These are phyloP conservation scores for Anas flavirostris DNA, from an alignment of 2,797 vertebrate species.

Conservation along the genomic window DNA sequence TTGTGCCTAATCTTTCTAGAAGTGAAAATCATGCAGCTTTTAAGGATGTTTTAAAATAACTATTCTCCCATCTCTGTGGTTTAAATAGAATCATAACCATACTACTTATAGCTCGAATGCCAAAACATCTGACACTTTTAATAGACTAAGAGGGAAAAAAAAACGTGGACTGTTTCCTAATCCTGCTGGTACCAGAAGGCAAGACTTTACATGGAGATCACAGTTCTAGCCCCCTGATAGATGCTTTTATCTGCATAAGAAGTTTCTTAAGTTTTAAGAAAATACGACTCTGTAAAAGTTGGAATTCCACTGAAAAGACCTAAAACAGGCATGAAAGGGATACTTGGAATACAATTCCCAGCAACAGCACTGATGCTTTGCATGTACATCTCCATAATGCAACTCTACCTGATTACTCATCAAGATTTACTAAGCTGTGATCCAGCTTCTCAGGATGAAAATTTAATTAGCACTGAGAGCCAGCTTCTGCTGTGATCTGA, in stretches of 20 bases:
- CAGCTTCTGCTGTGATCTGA: not conserved
- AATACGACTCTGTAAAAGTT: not conserved
- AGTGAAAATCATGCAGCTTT: conserved; percentile 44
- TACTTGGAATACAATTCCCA: not conserved
- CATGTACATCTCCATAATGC: not conserved
- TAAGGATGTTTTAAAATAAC: conserved; percentile 61
- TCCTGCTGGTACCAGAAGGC: not conserved
- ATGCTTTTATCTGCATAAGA: not conserved
- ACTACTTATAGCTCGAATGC: conserved; percentile 59
- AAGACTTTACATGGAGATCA: not conserved
- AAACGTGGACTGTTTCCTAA: conserved; percentile 2
- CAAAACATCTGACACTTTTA: conserved; percentile 61
- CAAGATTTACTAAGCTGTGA: not conserved
- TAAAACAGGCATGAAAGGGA: not conserved
- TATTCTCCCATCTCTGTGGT: conserved; percentile 32
- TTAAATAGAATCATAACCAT: conserved; percentile 59
- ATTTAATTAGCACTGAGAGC: not conserved
- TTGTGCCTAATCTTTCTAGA: not conserved
- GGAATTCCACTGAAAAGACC: not conserved
- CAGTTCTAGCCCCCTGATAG: not conserved
- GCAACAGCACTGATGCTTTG: not conserved
- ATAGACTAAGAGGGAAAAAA: conserved; percentile 18
- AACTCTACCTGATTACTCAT: not conserved
- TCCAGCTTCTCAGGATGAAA: not conserved
- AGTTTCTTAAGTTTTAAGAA: not conserved